A percentile compares a stretch with the other conserved stretches of the same genome.
phyloP scores from a whole-genome alignment of 1,140 invertebrate species.

The Dendrolimus kikuchii region DNA sequence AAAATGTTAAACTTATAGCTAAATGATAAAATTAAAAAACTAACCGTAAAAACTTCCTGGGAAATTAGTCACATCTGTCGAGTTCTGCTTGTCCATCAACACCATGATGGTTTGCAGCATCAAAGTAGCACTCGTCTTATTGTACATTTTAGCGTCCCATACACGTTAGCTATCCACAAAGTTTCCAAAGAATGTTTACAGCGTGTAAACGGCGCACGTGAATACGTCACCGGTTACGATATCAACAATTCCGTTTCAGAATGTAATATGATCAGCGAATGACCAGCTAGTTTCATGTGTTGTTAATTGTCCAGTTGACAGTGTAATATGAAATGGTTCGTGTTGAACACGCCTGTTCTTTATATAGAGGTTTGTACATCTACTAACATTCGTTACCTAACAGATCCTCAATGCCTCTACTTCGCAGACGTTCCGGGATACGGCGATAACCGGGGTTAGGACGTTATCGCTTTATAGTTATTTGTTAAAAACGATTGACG shows the following conservation, averaged over 20 bases:
- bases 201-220: constrained; percentile 20
- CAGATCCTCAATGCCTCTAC: constrained; percentile 43
- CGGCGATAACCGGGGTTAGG: constrained; percentile 61
- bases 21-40: constrained; percentile 17
- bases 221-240: constrained; percentile 23
- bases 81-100: constrained; percentile 63
- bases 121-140: constrained; percentile 59
- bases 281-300: constrained; percentile 17
- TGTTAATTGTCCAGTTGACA: constrained; percentile 31
- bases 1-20: background rate
- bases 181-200: constrained; percentile 13
- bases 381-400: constrained; percentile 28
- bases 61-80: constrained; percentile 47
- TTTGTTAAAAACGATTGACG: constrained; percentile 64
- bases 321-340: constrained; percentile 31
- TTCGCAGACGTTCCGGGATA: constrained; percentile 68
- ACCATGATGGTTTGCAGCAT: constrained; percentile 69
- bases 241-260: constrained; percentile 19
- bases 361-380: constrained; percentile 35
- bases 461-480: constrained; percentile 52
- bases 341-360: constrained; percentile 23
- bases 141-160: constrained; percentile 37
- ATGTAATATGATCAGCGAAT: constrained; percentile 30
- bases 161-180: constrained; percentile 11
- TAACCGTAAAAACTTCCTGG: constrained; percentile 46